Conservation (phyloP, 92 coral and sea anemone species). For the Nematostella vectensis region DNA sequence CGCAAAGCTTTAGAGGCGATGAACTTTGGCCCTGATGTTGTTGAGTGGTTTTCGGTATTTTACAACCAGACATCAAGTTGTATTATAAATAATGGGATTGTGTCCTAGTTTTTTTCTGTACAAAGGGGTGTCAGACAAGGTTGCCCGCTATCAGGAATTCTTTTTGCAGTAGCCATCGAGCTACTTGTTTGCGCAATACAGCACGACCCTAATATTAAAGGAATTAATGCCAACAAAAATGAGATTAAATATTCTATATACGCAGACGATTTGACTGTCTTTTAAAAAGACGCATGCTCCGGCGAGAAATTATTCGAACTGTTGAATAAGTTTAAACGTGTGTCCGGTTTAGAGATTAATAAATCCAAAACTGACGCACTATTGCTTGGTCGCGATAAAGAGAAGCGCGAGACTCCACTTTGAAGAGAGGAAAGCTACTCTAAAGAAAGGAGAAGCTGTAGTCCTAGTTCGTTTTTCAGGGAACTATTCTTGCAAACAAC, state of each 20-base stretch:
- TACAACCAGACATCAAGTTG: conserved; percentile 7
- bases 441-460: too few relatives aligned
- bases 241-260: not conserved
- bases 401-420: not conserved
- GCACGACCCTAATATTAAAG: not conserved
- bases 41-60: conserved; percentile 6
- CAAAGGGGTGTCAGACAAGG: conserved; percentile 4
- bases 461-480: too few relatives aligned
- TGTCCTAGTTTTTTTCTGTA: conserved; percentile 11
- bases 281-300: not conserved
- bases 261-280: conserved; percentile 1
- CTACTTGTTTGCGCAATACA: not conserved
- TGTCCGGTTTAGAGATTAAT: not conserved
- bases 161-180: not conserved
- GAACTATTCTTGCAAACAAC: too few relatives aligned
- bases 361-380: conserved; percentile 1
- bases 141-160: not conserved
- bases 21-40: conserved; percentile 34
- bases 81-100: conserved; percentile 14
- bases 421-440: too few relatives aligned
- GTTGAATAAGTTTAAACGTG: not conserved
- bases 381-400: not conserved
- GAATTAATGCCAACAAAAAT: not conserved
- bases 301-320: not conserved
- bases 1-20: conserved; percentile 10